Conservation (phyloP, 1,140 invertebrate species). For the Macrobrachium rosenbergii region DNA sequence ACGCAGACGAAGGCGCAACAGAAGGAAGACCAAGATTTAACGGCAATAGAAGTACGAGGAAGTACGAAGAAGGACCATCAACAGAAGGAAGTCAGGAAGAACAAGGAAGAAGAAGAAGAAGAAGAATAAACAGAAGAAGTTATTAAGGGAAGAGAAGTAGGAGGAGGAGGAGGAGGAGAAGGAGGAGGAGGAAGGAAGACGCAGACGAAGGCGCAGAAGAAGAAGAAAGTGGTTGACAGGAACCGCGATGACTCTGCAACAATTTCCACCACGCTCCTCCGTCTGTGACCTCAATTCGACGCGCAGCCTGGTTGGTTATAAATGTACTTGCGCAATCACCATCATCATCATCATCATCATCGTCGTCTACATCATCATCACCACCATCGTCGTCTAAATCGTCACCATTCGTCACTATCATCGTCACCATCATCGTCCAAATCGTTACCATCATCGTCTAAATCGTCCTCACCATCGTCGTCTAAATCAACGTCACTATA, state of each 20-base stretch:
- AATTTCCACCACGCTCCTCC: not conserved
- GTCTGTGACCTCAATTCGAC: no score
- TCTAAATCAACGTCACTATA: no score
- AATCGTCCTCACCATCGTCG: no score
- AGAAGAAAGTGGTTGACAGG: not conserved
- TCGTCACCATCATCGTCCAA: no score
- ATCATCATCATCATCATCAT: no score
- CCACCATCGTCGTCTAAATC: no score
- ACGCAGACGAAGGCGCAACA: not conserved
- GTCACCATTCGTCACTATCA: no score
- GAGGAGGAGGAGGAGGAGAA: constrained; percentile 10
- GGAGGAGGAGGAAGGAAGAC: not conserved
- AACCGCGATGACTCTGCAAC: not conserved
- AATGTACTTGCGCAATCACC: no score
- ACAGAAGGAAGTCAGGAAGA: not conserved
- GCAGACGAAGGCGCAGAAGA: not conserved
- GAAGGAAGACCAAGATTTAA: not conserved
- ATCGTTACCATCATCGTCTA: no score
- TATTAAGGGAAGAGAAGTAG: not conserved
- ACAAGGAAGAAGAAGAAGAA: not conserved
- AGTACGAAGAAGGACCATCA: not conserved
- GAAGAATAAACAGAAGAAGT: not conserved
- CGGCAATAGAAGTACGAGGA: not conserved
- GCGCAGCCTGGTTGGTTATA: no score
- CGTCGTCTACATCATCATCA: no score